Base-by-base conservation (phyloP, 2,888 invertebrate genomes). In the Prionchulus punctatus region DNA sequence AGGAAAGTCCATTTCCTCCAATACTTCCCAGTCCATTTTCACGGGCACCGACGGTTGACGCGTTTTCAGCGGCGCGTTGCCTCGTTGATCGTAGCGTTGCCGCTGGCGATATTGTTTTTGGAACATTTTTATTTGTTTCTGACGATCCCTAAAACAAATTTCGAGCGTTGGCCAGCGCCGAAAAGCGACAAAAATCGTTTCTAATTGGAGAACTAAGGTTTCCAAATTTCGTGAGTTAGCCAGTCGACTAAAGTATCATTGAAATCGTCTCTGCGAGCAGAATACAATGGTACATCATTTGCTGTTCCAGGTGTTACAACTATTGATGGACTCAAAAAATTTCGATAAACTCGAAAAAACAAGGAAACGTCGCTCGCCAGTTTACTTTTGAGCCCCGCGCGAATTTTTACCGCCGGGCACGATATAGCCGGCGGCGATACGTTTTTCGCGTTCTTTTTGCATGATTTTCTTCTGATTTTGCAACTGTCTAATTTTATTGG, bases 1-100 rank as follows among this genome's bases (percentile, higher is more conserved):
- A 7, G 89, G 88, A 73, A 98, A 96, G 76, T 99, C 98, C 85
- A 99, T 92, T 71, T 99, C 98, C 58, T 76, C 75, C 62, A 96
- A 86, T 1, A 94, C 92, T 56, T 80, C 80, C 98, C 98, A 99
- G 61, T 91, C 89, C 7, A 94, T 86, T 47, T 87, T 80, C 1
- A 98, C 91, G 55, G 88, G 86, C 0, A 98, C 94, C 0, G 94
- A 96, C 1, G 96, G 90, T 75, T 94, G 92, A 43, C 94, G 81
- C 63, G 89, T 88, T 73, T 92, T 92, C 18, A 28, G 26, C 12
- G 27, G 49, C 2, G 47, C 26, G 15, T 50, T 4, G 26, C 21
- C 15, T 12, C 47, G 47, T 45, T 12, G n/a, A 2, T 45, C 52
- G 45, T 23, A 52, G 23, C 56, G 54, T 4, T 36, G 36, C 7